Evolutionary conservation across 1,140 invertebrate species (phyloP), one percentile per base, ranked within the genome.

Genomic region (Lamellibrachia luymesi): DNA sequence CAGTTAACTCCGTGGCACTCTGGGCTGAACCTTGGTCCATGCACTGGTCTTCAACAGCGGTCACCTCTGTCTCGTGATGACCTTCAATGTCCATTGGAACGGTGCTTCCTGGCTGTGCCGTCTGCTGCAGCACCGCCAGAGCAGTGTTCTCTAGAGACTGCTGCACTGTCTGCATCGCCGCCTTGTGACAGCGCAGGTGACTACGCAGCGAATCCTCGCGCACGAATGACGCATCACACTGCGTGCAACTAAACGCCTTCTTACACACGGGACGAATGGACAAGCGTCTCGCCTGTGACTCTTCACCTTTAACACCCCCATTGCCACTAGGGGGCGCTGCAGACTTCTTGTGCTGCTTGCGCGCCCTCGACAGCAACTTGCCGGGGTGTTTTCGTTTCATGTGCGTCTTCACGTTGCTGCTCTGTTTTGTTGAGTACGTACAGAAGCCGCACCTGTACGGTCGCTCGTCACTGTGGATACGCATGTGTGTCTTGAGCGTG

Each of bases 391-490:
- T 94, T 51, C 94, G 94, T 64, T 93, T 94, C 49, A 95, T 94
- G 92, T 96, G 95, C 4, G 94, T 94, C 91, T 94, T 94, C 27
- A 96, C 94, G 92, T 95, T 95, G 0, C 95, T 94, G 51, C 93
- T 94, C 94, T 95, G 95, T 64, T 94, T 94, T 8, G 95, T 95
- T 27, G 94, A 94, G 93, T 96, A 96, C 5, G 94, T 90, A 94
- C 96, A 97, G 49, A 94, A 94, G 13, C 93, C 92, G 93, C 96
- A 97, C 2, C 91, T 51, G 93, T 95, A 96, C 49, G 96, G 96
- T 56, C 95, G 95, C 64, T 96, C 96, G 25, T 95, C 94, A 90
- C 95, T 96, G 93, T 97, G 96, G 8, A 95, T 94, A 97, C 97
- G 95, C 50, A 94, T 93, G 93, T 97, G 96, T 91, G 95, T 95